Evolutionary conservation across 1,140 invertebrate genomes (phyloP).

Genomic region (Bombus cullumanus): DNA sequence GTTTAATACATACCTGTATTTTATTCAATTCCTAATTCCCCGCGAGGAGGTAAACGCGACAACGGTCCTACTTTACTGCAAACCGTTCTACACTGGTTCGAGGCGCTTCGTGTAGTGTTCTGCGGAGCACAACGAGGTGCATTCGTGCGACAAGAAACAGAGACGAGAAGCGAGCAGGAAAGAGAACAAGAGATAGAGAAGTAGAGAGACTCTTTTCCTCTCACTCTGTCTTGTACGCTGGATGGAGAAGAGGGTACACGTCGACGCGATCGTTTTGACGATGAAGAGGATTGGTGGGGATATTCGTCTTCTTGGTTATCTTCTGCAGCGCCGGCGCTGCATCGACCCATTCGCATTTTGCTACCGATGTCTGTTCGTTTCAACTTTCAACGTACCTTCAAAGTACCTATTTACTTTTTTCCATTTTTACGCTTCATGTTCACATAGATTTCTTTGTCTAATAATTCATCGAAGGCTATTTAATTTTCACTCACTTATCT

Average conservation of each 20-base stretch:
- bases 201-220: constrained; percentile 15
- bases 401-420: constrained; percentile 6
- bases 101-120: constrained; percentile 70
- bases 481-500: constrained; percentile 28
- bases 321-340: constrained; percentile 74
- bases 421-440: constrained; percentile 5
- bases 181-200: constrained; percentile 32
- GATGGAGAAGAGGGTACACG: constrained; percentile 31
- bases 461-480: background rate
- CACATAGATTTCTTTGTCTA: background rate
- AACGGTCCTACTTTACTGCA: constrained; percentile 30
- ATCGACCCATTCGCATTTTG: constrained; percentile 69
- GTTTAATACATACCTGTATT: constrained; percentile 30
- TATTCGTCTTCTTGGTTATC: constrained; percentile 55
- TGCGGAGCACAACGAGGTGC: constrained; percentile 64
- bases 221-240: constrained; percentile 30
- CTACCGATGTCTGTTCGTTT: constrained; percentile 13
- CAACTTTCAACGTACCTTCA: background rate
- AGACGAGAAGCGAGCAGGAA: constrained; percentile 12
- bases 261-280: constrained; percentile 65
- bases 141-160: constrained; percentile 61
- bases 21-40: constrained; percentile 53
- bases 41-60: constrained; percentile 26
- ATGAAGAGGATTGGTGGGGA: constrained; percentile 47
- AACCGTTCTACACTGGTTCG: constrained; percentile 69